Percentiles rank a stretch among this genome's conserved stretches.
Evolutionary conservation across 1,140 invertebrate genomes (phyloP).

Genomic region (Rhysida immarginata): DNA sequence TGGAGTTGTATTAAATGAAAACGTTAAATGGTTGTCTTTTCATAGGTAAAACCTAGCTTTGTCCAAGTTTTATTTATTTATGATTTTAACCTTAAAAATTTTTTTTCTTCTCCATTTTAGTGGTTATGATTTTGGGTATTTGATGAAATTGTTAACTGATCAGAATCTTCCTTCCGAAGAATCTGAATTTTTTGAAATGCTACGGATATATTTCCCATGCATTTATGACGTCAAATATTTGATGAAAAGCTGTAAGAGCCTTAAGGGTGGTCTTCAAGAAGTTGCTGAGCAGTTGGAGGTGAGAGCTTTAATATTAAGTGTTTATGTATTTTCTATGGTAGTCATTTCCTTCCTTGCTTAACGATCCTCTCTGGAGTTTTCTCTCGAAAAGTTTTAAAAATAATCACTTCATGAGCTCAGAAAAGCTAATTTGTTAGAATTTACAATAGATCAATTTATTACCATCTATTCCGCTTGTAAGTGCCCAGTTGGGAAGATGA

Average conservation of each 20-base stretch:
- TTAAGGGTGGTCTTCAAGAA: conserved; percentile 94
- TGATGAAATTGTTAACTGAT: conserved; percentile 85
- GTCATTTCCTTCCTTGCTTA: conserved; percentile 19
- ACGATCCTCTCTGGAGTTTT: conserved; percentile 16
- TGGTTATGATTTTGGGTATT: conserved; percentile 97
- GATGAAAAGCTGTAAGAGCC: conserved; percentile 95
- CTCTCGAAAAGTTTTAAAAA: too few relatives aligned
- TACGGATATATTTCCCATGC: conserved; percentile 86
- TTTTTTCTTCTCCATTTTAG: conserved; percentile 40
- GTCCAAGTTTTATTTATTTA: not conserved
- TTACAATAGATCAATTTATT: too few relatives aligned
- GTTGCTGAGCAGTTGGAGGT: conserved; percentile 73
- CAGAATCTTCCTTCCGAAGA: conserved; percentile 81
- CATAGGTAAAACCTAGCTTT: conserved; percentile 41
- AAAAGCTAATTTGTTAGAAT: too few relatives aligned
- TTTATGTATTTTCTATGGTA: too few relatives aligned
- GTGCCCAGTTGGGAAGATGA: too few relatives aligned
- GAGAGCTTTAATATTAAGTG: conserved; percentile 3
- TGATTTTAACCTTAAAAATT: not conserved
- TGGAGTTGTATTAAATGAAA: conserved; percentile 84
- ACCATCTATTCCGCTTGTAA: too few relatives aligned
- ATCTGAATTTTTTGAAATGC: conserved; percentile 82
- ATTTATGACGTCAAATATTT: conserved; percentile 98
- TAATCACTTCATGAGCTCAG: too few relatives aligned
- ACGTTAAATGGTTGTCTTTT: conserved; percentile 95